Conservation (phyloP, 2,797 vertebrate genomes). For the Echeneis naucrates region DNA sequence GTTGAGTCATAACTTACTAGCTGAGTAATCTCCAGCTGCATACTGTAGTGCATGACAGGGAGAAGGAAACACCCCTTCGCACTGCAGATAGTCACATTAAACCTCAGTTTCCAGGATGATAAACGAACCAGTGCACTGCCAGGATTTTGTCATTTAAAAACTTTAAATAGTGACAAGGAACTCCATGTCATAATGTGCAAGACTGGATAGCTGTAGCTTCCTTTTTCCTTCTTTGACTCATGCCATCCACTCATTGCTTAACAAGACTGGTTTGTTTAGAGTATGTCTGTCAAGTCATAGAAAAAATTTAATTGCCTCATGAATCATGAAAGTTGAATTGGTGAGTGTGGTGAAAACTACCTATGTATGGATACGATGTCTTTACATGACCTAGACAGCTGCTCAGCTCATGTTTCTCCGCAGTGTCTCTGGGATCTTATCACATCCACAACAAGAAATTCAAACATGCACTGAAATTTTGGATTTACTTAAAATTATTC, state of each 20-base stretch:
- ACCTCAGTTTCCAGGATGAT: not conserved
- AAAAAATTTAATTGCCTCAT: constrained; percentile 17
- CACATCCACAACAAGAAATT: no score
- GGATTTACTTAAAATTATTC: constrained; percentile 43
- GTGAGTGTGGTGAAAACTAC: not conserved
- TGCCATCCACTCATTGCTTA: constrained; percentile 7
- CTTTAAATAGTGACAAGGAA: constrained; percentile 14
- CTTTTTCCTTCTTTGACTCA: constrained; percentile 66
- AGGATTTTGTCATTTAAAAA: not conserved
- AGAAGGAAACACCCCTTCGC: not conserved
- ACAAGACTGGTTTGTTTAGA: constrained; percentile 50
- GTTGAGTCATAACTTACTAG: not conserved
- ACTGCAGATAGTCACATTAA: not conserved
- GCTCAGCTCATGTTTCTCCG: not conserved
- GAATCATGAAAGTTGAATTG: constrained; percentile 16
- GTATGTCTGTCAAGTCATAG: constrained; percentile 27
- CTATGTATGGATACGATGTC: not conserved
- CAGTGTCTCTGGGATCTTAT: not conserved
- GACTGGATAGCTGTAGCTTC: constrained; percentile 26
- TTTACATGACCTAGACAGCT: not conserved
- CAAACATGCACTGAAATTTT: not conserved
- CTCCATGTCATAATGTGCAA: constrained; percentile 12
- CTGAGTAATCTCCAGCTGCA: not conserved
- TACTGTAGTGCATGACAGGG: not conserved
- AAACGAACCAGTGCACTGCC: not conserved